phyloP scores from a whole-genome alignment of 2,113 vertebrate species.

The Meles meles region DNA sequence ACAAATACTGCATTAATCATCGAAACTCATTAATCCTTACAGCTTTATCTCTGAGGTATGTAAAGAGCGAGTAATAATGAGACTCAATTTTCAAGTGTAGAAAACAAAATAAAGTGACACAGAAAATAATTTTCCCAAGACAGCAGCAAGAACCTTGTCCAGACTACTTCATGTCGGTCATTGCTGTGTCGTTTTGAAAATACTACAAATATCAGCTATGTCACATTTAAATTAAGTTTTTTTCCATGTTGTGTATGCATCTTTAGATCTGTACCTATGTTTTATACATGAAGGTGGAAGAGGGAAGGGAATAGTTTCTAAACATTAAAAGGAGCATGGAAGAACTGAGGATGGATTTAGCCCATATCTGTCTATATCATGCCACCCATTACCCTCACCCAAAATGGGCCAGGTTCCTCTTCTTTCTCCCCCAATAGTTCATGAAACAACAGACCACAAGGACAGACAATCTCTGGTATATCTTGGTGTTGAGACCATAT shows the following conservation, averaged over 20 bases:
- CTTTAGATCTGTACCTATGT: not conserved
- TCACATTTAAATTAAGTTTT: not conserved
- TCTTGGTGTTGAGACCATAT: not conserved
- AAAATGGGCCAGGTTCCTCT: not conserved
- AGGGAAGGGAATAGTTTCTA: not conserved
- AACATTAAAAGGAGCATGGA: not conserved
- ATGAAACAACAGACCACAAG: no score
- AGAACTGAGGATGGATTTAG: not conserved
- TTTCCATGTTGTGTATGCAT: not conserved
- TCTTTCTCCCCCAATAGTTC: not conserved
- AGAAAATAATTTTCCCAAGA: slow-evolving; percentile 46
- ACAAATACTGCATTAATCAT: slow-evolving; percentile 49
- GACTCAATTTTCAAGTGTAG: slow-evolving; percentile 61
- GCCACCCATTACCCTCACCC: not conserved
- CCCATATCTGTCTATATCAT: not conserved
- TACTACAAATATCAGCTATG: not conserved
- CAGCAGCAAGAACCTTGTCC: not conserved
- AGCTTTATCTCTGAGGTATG: slow-evolving; percentile 9
- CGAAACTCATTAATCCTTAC: slow-evolving; percentile 6
- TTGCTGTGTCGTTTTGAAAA: not conserved
- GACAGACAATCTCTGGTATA: not conserved
- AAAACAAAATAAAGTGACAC: slow-evolving; percentile 46
- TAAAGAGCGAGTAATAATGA: slow-evolving; percentile 58
- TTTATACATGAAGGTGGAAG: not conserved
- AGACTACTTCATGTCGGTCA: not conserved